Base-by-base conservation (phyloP, 2,113 vertebrate species). In the Grantiella picta region DNA sequence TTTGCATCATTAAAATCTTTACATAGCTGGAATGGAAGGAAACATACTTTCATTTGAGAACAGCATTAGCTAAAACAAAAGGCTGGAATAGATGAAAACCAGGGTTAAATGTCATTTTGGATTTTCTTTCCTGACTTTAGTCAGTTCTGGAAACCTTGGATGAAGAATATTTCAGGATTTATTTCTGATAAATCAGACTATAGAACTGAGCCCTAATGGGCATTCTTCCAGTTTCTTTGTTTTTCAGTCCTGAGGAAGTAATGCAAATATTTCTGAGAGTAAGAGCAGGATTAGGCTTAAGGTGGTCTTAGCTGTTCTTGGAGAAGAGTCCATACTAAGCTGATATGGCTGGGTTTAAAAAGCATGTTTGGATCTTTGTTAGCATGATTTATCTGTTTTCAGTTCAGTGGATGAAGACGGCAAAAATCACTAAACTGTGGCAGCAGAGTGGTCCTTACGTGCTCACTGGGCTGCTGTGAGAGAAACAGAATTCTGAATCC, bases 271-370 rank as follows among this genome's bases (percentile, higher is more conserved):
- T 92, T 95, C 86, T 88, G 31, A 36, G 73, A 81, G 56, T 92
- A 90, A 75, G 92, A 92, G 63, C 71, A 54, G 88, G 82, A 88
- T 93, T 83, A 93, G 60, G 38, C 47, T 94, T 92, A 70, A 94
- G 86, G 81, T 91, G 54, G 66, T 92, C 11, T 85, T 84, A 87
- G 54, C 36, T 80, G 56, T 83, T 93, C 76, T 86, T 49, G 59
- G 24, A 88, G 82, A 75, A 70, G 44, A 84, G 56, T 86, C 53
- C 11, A 0, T 71, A 38, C 75, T 89, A 90, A 88, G 50, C 63
- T 81, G 68, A 60, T 89, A 89, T 59, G 27, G 7, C 68, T 63
- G 54, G 5, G 66, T 84, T 94, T 79, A 72, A 76, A 92, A 84
- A 69, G 27, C 9, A 4, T 38, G 18, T 91, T 94, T 0, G 0